These are phyloP conservation scores for Momotus momota DNA, from an alignment of 2,797 vertebrate species.

Conservation along the genomic window DNA sequence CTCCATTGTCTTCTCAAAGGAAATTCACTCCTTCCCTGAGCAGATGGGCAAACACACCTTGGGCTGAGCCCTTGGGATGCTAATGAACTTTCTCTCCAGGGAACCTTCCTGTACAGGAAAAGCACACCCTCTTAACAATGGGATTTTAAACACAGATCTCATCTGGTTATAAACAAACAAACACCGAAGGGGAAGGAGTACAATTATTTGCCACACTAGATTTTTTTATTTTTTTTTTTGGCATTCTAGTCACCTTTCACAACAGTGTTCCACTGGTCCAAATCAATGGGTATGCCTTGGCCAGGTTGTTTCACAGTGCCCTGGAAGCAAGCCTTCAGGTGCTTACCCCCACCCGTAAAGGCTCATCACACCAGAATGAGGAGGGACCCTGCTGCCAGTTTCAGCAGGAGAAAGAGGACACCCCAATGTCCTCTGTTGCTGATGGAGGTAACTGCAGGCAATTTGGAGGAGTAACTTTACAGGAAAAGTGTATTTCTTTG, in stretches of 20 bases:
- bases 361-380: neutral
- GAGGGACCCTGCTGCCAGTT: neutral
- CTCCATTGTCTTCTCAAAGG: neutral
- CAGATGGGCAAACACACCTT: constrained; percentile 27
- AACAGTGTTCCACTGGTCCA: neutral
- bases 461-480: neutral
- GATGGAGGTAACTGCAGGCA: neutral
- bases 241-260: neutral
- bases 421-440: neutral
- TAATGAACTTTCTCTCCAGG: constrained; percentile 36
- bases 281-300: rapidly evolving
- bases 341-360: neutral
- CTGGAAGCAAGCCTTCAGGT: neutral
- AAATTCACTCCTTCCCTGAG: neutral
- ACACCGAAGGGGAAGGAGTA: neutral
- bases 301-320: neutral
- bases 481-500: neutral
- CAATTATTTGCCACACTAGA: neutral
- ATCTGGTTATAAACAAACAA: neutral
- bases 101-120: constrained; percentile 27
- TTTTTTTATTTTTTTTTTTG: neutral
- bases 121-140: neutral
- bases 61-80: neutral
- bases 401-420: neutral
- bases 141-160: constrained; percentile 6